Evolutionary conservation across 2,113 vertebrate genomes (phyloP), one percentile per base, ranked within the genome.

Genomic region (Casuarius casuarius): DNA sequence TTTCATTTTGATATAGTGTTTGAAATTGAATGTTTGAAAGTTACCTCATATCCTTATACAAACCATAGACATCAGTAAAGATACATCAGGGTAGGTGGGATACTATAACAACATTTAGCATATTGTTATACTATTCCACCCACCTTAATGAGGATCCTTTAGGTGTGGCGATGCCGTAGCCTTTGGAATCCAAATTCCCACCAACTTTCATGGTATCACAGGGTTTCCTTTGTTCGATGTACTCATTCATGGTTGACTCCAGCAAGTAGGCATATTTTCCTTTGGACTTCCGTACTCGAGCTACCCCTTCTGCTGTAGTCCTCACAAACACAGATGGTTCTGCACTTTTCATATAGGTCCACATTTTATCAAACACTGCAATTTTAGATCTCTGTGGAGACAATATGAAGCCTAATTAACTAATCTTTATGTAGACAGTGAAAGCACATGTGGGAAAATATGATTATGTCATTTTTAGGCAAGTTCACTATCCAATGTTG

Each of bases 61-160:
- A 99, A 99, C 99, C 99, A 99, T 99, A 98, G 98, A 98, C 97
- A 99, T 99, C 98, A 99, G 99, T 98, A 99, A 99, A 99, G 99
- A 99, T 99, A 99, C 99, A 99, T 99, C 99, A 99, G 99, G 99
- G 99, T 99, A 99, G 99, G 99, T 99, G 99, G 99, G 99, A 99
- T 99, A 99, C 99, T 99, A 99, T 99, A 99, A 99, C 99, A 99
- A 99, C 99, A 99, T 99, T 99, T 98, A 98, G 98, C 99, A 99
- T 99, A 99, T 99, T 99, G 99, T 99, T 99, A 99, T 99, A 99
- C 99, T 99, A 99, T 99, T 99, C 99, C 99, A 99, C 99, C 99
- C 99, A 99, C 99, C 99, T 99, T 99, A 99, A 99, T 99, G 99
- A 99, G 98, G 99, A 99, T 99, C 99, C 99, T 99, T 99, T 99